Percentiles rank a stretch among this genome's conserved stretches.
phyloP scores from a whole-genome alignment of 2,113 vertebrate species.

The Boulengeromyrus knoepffleri region DNA sequence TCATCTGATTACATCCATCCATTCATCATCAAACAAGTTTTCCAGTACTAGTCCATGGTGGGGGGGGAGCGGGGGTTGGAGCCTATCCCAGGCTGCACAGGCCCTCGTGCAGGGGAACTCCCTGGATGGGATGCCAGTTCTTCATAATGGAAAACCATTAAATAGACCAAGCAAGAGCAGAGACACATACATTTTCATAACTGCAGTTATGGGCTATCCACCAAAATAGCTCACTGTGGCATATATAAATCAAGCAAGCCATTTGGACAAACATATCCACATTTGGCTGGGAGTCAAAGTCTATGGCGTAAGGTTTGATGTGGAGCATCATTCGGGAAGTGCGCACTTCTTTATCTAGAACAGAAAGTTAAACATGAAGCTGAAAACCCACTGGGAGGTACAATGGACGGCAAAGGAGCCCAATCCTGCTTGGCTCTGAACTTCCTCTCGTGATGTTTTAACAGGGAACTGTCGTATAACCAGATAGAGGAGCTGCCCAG shows the following conservation, averaged over 20 bases:
- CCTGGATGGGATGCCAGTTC: not conserved
- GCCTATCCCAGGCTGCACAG: not conserved
- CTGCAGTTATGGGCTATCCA: not conserved
- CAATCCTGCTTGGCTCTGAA: not conserved
- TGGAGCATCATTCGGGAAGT: not conserved
- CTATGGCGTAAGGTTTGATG: not conserved
- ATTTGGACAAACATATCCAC: not conserved
- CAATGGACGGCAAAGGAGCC: not conserved
- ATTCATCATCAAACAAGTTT: not conserved
- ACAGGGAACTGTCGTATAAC: slow-evolving; percentile 86
- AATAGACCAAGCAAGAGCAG: not conserved
- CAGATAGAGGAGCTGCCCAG: slow-evolving; percentile 81
- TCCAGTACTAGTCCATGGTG: not conserved
- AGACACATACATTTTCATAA: not conserved
- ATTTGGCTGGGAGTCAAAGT: not conserved
- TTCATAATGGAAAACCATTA: not conserved
- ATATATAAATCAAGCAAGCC: not conserved
- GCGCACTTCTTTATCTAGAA: not conserved
- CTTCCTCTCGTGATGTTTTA: slow-evolving; percentile 32
- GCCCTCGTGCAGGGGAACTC: not conserved
- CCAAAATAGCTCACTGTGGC: not conserved
- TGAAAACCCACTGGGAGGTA: not conserved
- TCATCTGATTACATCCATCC: not conserved
- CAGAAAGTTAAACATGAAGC: not conserved
- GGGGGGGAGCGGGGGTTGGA: not conserved